A percentile compares a stretch with the other conserved stretches of the same genome.
These are phyloP conservation scores for Amorpha juglandis DNA, from an alignment of 2,888 invertebrate genomes.

Conservation along the genomic window DNA sequence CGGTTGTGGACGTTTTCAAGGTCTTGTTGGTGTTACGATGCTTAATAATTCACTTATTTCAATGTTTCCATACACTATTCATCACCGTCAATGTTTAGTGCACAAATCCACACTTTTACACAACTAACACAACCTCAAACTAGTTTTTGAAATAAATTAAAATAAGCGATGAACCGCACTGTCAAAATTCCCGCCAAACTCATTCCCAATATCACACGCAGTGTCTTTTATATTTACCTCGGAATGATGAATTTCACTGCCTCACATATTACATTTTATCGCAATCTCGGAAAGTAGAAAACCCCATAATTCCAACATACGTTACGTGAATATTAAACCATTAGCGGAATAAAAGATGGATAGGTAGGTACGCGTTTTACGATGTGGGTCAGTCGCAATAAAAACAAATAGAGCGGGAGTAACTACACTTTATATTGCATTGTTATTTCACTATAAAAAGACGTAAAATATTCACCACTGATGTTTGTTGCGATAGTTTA, in stretches of 20 bases:
- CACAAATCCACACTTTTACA: too few relatives aligned
- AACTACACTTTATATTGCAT: slow-evolving; percentile 23
- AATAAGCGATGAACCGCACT: too few relatives aligned
- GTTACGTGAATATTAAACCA: slow-evolving; percentile 23
- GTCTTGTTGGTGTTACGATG: too few relatives aligned
- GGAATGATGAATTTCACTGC: too few relatives aligned
- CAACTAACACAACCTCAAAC: too few relatives aligned
- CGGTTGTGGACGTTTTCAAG: too few relatives aligned
- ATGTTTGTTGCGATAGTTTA: slow-evolving; percentile 10
- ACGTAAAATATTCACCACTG: background rate
- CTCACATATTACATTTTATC: background rate
- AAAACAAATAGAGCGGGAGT: slow-evolving; percentile 24
- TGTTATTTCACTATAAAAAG: slow-evolving; percentile 14
- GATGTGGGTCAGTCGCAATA: slow-evolving; percentile 17
- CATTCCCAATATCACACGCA: too few relatives aligned
- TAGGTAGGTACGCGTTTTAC: slow-evolving; percentile 20
- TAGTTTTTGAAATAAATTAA: too few relatives aligned
- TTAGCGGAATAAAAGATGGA: slow-evolving; percentile 20
- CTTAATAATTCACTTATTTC: too few relatives aligned
- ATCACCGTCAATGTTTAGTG: too few relatives aligned
- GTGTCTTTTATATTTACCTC: background rate
- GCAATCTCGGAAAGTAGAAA: background rate
- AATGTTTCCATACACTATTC: too few relatives aligned
- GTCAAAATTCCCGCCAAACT: too few relatives aligned
- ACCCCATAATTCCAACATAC: slow-evolving; percentile 5